phyloP scores from a whole-genome alignment of 2,113 vertebrate species.

The Mobula birostris region DNA sequence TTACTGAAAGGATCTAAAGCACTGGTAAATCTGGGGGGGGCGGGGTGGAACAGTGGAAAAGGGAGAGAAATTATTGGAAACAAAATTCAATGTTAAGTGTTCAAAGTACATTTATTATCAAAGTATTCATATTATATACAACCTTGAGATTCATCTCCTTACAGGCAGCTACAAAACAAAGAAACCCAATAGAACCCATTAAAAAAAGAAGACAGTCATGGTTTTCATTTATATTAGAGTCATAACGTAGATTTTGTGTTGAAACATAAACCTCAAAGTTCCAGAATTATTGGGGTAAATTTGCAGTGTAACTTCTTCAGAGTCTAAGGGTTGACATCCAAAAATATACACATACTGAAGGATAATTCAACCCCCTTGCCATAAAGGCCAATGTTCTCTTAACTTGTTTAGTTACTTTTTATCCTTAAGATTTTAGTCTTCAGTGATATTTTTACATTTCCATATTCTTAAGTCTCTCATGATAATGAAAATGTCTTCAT shows the following conservation, averaged over 20 bases:
- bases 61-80: background rate
- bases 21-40: slow-evolving; percentile 62
- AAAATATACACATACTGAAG: background rate
- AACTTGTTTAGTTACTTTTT: background rate
- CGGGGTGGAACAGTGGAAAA: background rate
- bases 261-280: background rate
- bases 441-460: background rate
- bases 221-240: background rate
- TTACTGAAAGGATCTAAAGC: slow-evolving; percentile 72
- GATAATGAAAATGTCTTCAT: background rate
- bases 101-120: background rate
- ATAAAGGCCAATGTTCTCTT: background rate
- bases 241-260: background rate
- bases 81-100: background rate
- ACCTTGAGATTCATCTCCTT: no score
- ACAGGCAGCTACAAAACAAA: no score
- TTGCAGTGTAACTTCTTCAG: background rate
- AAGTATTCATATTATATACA: no score
- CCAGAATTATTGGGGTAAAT: background rate
- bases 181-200: no score
- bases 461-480: background rate
- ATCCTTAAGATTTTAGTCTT: background rate
- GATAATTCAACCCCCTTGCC: background rate
- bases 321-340: background rate
- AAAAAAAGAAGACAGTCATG: no score